Base-by-base conservation (phyloP, 2,797 vertebrate genomes). In the Macrochelys suwanniensis region DNA sequence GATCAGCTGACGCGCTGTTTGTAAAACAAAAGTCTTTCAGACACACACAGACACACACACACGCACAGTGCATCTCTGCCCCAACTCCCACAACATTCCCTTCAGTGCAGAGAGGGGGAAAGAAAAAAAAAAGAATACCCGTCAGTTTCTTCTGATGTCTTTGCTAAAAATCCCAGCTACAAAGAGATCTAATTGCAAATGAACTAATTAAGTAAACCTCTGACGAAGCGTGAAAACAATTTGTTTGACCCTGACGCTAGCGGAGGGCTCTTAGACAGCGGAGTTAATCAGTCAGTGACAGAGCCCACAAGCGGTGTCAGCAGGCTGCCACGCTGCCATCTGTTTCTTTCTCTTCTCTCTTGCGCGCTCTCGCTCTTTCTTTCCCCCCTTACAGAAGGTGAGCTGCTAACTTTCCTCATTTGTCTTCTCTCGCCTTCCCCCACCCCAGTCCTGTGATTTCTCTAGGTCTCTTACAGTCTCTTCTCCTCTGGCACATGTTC, bases 141-240 rank as follows among this genome's bases (percentile, higher is more conserved):
- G 49, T 97, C 98, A 98, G 97, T 95, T 97, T 96, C 97, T 98
- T 99, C 98, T 99, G 98, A 99, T 99, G 98, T 99, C 98, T 99
- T 98, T 98, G 98, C 98, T 98, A 98, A 98, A 98, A 98, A 98
- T 98, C 97, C 96, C 4, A 93, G 98, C 98, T 98, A 98, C 98
- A 98, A 98, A 98, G 98, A 98, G 98, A 98, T 98, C 98, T 98
- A 98, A 98, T 98, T 98, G 98, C 98, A 98, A 98, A 99, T 98
- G 98, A 98, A 98, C 98, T 99, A 99, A 99, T 98, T 98, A 98
- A 98, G 98, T 98, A 98, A 99, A 98, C 98, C 97, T 98, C 98
- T 99, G 99, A 99, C 97, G 98, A 99, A 99, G 99, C 98, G 98
- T 99, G 98, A 98, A 99, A 99, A 99, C 98, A 99, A 99, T 99